Base-by-base conservation (phyloP, 64 coral and sea anemone species). In the Montipora efflorescens region DNA sequence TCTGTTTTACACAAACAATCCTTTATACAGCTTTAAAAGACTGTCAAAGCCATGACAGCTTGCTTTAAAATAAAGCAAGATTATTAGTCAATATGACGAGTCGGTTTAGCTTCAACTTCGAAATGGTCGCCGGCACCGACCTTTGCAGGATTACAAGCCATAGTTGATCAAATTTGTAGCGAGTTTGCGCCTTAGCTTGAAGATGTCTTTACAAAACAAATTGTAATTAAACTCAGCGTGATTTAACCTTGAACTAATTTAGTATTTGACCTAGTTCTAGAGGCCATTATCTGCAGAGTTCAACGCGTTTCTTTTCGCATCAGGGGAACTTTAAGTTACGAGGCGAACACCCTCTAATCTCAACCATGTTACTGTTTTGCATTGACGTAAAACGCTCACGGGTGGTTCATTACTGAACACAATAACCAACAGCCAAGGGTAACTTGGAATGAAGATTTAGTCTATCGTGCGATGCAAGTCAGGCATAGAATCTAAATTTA, bases 201-300 rank as follows among this genome's bases (percentile, higher is more conserved):
- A 64, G 13, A 64, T 64, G 4, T 64, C 14, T 1, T 12, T 15
- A 15, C 4, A 64, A 14, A 15, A 16, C 9, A 64, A 12, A 12
- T 19, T 68, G 50, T 19, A 71, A 13, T 19, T 48, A 71, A n/a
- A 70, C 66, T 86, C 82, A 86, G 82, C 82, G 82, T 86, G 82
- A 86, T 71, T 61, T 68, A 47, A 68, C 66, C 66, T 47, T 47
- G 18, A 72, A 22, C 62, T 86, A 43, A 72, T 51, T 72, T 47
- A 8, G 53, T 64, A 48, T 44, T 72, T 86, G 82, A 72, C 67
- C 64, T 16, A 59, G 8, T 50, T 72, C 66, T 48, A 45, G 68
- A 14, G 6, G 66, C 9, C 66, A 71, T 86, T 71, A 50, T 86
- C 46, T 48, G 64, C 46, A 46, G 49, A 50, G 45, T 48, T 48